These are phyloP conservation scores for Bufotes viridis DNA, from an alignment of 2,797 vertebrate species.

Conservation along the genomic window DNA sequence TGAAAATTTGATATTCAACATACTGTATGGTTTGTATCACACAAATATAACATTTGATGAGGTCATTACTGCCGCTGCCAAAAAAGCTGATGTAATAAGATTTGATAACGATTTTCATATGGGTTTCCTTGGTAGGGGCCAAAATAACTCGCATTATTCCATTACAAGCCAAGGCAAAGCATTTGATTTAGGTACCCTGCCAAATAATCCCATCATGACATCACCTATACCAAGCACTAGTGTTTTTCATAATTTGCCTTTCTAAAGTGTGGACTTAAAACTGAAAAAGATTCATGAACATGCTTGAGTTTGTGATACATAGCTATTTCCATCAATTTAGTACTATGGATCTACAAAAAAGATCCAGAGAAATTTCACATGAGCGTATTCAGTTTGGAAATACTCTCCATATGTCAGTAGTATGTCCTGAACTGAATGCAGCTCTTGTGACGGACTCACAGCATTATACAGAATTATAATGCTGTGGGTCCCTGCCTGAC, in stretches of 20 bases:
- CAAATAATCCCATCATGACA: constrained; percentile 43
- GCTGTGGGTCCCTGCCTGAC: no score
- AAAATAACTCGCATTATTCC: constrained; percentile 57
- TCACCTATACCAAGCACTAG: constrained; percentile 34
- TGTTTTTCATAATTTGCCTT: constrained; percentile 41
- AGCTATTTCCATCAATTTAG: neutral
- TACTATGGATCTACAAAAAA: no score
- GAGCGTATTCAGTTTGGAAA: no score
- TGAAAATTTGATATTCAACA: constrained; percentile 41
- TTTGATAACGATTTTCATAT: constrained; percentile 60
- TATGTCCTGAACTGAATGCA: no score
- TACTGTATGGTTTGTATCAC: constrained; percentile 59
- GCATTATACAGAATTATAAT: no score
- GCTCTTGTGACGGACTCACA: no score
- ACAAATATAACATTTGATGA: constrained; percentile 50
- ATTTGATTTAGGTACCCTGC: constrained; percentile 35
- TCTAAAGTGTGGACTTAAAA: neutral
- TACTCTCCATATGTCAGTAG: no score
- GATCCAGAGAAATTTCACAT: no score
- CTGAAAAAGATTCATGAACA: neutral
- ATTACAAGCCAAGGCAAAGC: constrained; percentile 51
- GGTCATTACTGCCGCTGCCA: constrained; percentile 40
- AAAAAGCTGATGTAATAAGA: constrained; percentile 55
- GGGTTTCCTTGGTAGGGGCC: constrained; percentile 55
- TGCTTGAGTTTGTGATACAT: neutral